Evolutionary conservation across 2,888 invertebrate species (phyloP), one percentile per base, ranked within the genome.

Genomic region (Tetropium fuscum): DNA sequence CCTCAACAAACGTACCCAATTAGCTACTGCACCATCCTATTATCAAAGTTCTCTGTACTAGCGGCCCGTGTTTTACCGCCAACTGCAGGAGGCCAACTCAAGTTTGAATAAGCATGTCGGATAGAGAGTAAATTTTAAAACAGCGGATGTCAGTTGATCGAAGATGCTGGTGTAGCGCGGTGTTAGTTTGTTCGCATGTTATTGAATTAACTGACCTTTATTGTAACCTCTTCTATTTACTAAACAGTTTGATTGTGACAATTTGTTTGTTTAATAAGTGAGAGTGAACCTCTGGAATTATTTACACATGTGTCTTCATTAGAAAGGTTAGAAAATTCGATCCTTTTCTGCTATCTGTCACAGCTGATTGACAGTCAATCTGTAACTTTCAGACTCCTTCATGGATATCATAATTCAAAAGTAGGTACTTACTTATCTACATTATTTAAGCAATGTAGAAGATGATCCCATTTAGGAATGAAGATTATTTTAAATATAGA

Each of bases 161-260:
- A 66, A 59, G 64, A 64, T 63, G 64, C 38, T 66, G 56, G 61
- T 58, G 51, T 44, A 30, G 66, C 56, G 38, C 49, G 47, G 63
- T 57, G 20, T 34, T 49, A 44, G 56, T 58, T 60, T 63, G 53
- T 63, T 53, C 27, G 20, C 40, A 15, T 43, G 18, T 47, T 15
- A 38, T 53, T 59, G 53, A 62, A 66, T 55, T 41, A 41, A 64
- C 61, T 68, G 64, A 68, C 68, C 65, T 68, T 66, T 63, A 66
- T 62, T 53, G 60, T 68, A 66, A 64, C 63, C 64, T 63, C 58
- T 60, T 60, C 55, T 64, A 64, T 64, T 65, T 64, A 64, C 61
- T 68, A 68, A 65, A 68, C 65, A 68, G 32, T 56, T 19, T 27
- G 32, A 34, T 47, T 3, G 60, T 64, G 68, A 49, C 53, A 45